Percentiles rank a stretch among this genome's conserved stretches.
Evolutionary conservation across 1,140 invertebrate genomes (phyloP).

Genomic region (Piezodorus guildinii): DNA sequence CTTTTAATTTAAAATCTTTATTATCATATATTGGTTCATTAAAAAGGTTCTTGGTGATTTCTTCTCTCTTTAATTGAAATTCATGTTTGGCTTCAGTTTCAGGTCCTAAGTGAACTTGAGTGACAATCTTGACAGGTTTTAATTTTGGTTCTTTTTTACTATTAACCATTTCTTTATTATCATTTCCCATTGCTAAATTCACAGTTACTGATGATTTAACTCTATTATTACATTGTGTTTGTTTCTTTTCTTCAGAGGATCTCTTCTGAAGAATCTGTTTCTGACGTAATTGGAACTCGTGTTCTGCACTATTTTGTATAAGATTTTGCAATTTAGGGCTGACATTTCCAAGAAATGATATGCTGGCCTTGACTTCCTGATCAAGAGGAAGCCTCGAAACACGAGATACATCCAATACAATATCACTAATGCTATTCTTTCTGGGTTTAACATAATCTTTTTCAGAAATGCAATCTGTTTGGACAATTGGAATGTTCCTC

Average conservation of each 20-base stretch:
- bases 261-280: background rate
- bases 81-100: background rate
- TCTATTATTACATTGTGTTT: background rate
- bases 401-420: no score
- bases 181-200: background rate
- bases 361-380: conserved; percentile 7
- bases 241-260: background rate
- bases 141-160: background rate
- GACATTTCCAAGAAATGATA: conserved; percentile 17
- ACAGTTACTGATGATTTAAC: background rate
- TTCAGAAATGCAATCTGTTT: no score
- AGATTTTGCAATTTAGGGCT: conserved; percentile 23
- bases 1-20: background rate
- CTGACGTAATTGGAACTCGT: conserved; percentile 20
- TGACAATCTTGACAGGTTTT: background rate
- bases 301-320: conserved; percentile 15
- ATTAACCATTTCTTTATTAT: background rate
- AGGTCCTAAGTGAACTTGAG: background rate
- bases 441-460: no score
- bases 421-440: no score
- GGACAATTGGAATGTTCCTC: no score
- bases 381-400: background rate
- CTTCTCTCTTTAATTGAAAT: conserved; percentile 1
- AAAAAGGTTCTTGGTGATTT: conserved; percentile 4
- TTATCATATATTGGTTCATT: background rate